Evolutionary conservation across 2,113 vertebrate species (phyloP).

Genomic region (Passerina amoena): DNA sequence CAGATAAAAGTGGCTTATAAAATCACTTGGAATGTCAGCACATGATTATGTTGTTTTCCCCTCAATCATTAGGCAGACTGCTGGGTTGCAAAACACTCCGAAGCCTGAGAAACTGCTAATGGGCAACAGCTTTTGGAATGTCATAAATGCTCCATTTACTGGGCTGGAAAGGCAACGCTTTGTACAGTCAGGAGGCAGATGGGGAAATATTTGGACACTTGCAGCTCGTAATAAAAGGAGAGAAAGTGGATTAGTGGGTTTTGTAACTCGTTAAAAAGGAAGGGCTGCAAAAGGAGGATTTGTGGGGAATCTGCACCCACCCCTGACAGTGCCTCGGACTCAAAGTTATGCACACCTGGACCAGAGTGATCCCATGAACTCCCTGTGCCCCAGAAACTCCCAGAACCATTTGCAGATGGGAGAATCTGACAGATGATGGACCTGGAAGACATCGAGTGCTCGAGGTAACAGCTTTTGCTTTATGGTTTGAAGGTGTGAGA

Average conservation of each 20-base stretch:
- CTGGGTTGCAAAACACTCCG: conserved; percentile 57
- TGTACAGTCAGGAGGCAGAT: conserved; percentile 31
- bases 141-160: conserved; percentile 42
- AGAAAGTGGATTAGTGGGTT: conserved; percentile 46
- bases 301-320: background rate
- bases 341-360: background rate
- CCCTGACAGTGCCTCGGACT: background rate
- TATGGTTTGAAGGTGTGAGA: background rate
- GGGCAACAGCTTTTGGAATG: conserved; percentile 65
- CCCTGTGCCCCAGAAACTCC: background rate
- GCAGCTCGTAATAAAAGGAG: background rate
- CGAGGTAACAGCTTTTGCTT: background rate
- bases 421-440: background rate
- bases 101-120: conserved; percentile 65
- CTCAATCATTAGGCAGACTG: conserved; percentile 54
- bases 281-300: background rate
- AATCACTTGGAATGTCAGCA: conserved; percentile 64
- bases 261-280: conserved; percentile 8
- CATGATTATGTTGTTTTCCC: conserved; percentile 66
- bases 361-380: background rate
- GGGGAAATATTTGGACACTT: conserved; percentile 34
- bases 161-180: background rate
- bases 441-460: background rate
- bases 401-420: background rate
- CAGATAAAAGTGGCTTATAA: conserved; percentile 65